A percentile compares a stretch with the other conserved stretches of the same genome.
phyloP scores from a whole-genome alignment of 2,113 vertebrate genomes.

The Anthoscopus minutus region DNA sequence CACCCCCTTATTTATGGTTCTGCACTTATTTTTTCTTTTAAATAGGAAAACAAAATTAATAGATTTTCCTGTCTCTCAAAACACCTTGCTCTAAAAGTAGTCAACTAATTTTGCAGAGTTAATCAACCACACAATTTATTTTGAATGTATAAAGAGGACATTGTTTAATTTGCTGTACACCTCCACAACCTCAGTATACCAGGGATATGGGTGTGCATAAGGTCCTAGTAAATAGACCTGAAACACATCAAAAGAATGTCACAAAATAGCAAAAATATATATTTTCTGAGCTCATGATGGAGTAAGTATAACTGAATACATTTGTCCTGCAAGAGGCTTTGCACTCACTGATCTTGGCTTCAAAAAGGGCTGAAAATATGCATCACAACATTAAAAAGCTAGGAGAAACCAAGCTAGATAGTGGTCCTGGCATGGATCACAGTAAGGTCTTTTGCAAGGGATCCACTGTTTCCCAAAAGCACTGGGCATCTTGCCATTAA shows the following conservation, averaged over 20 bases:
- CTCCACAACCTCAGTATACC: not conserved
- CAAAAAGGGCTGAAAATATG: not conserved
- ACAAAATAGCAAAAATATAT: not conserved
- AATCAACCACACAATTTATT: not conserved
- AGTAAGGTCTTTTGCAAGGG: not conserved
- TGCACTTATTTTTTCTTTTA: conserved; percentile 14
- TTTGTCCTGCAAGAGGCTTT: not conserved
- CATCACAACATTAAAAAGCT: not conserved
- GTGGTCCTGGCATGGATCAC: not conserved
- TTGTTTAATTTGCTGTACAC: not conserved
- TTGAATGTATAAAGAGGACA: not conserved
- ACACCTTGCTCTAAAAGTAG: not conserved
- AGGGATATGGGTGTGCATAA: not conserved
- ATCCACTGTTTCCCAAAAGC: not conserved
- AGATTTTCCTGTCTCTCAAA: conserved; percentile 6
- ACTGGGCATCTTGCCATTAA: not conserved
- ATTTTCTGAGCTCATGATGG: not conserved
- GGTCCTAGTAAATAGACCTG: not conserved
- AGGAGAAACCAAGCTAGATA: not conserved
- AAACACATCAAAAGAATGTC: not conserved
- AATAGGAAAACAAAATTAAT: not conserved
- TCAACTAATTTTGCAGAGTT: not conserved
- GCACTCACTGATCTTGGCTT: not conserved
- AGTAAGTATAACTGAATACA: not conserved
- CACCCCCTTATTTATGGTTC: not conserved